These are phyloP conservation scores for Gnatocerus cornutus DNA, from an alignment of 2,888 invertebrate genomes.

Conservation along the genomic window DNA sequence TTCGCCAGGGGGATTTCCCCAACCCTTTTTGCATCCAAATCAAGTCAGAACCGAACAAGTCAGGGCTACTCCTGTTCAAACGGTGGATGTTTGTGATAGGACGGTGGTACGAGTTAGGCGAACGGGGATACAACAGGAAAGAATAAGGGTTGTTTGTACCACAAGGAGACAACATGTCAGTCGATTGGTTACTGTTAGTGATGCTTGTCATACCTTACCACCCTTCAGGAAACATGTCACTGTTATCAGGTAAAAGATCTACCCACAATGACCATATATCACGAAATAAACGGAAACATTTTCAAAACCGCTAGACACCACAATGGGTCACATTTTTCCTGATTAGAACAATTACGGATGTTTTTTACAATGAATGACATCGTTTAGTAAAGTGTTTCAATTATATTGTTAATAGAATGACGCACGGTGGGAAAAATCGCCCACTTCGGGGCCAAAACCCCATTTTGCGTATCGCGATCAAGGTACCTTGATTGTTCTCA, in stretches of 20 bases:
- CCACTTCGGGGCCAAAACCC: no score
- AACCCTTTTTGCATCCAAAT: slow-evolving; percentile 43
- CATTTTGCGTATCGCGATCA: no score
- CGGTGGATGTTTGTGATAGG: slow-evolving; percentile 64
- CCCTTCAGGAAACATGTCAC: slow-evolving; percentile 70
- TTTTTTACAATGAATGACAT: slow-evolving; percentile 14
- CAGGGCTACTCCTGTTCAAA: slow-evolving; percentile 41
- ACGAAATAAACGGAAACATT: not conserved
- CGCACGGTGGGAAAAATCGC: no score
- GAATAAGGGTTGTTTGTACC: slow-evolving; percentile 69
- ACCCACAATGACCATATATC: not conserved
- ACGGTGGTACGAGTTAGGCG: slow-evolving; percentile 68
- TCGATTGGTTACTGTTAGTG: slow-evolving; percentile 68
- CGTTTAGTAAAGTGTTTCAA: slow-evolving; percentile 32
- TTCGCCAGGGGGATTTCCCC: slow-evolving; percentile 48
- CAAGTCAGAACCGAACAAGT: slow-evolving; percentile 38
- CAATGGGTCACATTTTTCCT: slow-evolving; percentile 5
- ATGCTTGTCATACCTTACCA: slow-evolving; percentile 66
- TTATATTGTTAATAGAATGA: slow-evolving; percentile 3
- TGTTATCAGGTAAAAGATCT: slow-evolving; percentile 67
- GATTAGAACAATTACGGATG: slow-evolving; percentile 7
- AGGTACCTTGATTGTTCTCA: no score
- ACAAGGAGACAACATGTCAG: slow-evolving; percentile 69
- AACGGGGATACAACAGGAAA: slow-evolving; percentile 67
- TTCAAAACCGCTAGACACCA: not conserved